Conservation (phyloP, 1,140 invertebrate species). For the Pseudomyrmex dendroicus region DNA sequence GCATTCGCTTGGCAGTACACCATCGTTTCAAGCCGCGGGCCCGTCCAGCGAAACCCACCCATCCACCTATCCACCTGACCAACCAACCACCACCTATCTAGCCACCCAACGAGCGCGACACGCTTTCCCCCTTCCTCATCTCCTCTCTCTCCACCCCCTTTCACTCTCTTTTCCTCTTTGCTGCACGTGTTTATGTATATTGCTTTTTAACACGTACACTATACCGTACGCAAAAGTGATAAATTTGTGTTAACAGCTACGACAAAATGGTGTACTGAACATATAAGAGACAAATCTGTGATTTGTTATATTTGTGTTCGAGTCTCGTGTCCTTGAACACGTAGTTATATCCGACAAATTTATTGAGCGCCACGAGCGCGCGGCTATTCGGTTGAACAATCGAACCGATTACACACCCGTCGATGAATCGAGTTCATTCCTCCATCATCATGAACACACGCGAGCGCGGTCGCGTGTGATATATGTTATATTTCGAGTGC, state of each 20-base stretch:
- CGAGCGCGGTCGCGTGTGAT: not conserved
- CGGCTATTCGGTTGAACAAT: slow-evolving; percentile 41
- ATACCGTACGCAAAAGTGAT: no score
- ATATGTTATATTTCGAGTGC: not conserved
- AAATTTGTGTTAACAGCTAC: no score
- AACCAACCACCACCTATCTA: slow-evolving; percentile 57
- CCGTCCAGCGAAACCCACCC: slow-evolving; percentile 56
- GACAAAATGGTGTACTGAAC: no score
- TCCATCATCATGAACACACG: slow-evolving; percentile 15
- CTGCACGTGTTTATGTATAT: not conserved
- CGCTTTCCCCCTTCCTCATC: not conserved
- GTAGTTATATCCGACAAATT: no score
- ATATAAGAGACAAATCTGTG: no score
- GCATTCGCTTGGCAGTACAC: slow-evolving; percentile 75
- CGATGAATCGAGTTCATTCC: slow-evolving; percentile 31
- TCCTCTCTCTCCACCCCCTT: not conserved
- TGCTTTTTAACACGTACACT: no score
- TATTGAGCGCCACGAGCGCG: not conserved
- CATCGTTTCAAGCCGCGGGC: slow-evolving; percentile 66
- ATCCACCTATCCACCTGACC: slow-evolving; percentile 54
- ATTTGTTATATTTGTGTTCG: no score
- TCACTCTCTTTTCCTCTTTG: slow-evolving; percentile 15
- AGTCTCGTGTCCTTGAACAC: no score
- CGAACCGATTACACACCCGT: slow-evolving; percentile 39
- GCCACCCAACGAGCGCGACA: slow-evolving; percentile 43